Evolutionary conservation across 2,797 vertebrate genomes (phyloP).

Genomic region (Brotogeris chrysoptera): DNA sequence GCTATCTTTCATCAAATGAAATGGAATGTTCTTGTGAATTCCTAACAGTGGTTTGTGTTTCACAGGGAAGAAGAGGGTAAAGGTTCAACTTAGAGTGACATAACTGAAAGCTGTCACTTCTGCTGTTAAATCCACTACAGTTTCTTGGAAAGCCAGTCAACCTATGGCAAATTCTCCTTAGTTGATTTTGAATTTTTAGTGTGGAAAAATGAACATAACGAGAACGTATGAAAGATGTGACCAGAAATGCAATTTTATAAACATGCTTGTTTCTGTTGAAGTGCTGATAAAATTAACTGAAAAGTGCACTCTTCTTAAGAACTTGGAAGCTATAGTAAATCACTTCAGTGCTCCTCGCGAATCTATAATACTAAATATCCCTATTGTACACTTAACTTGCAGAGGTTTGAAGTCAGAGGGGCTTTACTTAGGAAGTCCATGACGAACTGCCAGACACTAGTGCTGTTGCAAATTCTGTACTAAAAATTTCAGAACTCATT

Average conservation of each 20-base stretch:
- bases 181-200: neutral
- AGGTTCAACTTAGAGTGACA: neutral
- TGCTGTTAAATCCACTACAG: neutral
- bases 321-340: neutral
- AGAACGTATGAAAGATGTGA: neutral
- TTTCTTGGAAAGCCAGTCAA: neutral
- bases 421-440: neutral
- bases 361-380: neutral
- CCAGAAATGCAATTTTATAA: neutral
- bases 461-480: neutral
- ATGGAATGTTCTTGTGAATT: neutral
- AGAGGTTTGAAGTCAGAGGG: neutral
- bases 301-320: neutral
- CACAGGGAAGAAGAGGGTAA: neutral
- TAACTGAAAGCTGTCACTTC: neutral
- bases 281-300: neutral
- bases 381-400: neutral
- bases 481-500: neutral
- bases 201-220: neutral
- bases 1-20: neutral
- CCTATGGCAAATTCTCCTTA: neutral
- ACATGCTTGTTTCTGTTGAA: neutral
- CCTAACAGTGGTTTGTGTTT: neutral
- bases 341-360: neutral
- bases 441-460: neutral